Conservation (phyloP, 2,797 vertebrate genomes). For the Numenius phaeopus region DNA sequence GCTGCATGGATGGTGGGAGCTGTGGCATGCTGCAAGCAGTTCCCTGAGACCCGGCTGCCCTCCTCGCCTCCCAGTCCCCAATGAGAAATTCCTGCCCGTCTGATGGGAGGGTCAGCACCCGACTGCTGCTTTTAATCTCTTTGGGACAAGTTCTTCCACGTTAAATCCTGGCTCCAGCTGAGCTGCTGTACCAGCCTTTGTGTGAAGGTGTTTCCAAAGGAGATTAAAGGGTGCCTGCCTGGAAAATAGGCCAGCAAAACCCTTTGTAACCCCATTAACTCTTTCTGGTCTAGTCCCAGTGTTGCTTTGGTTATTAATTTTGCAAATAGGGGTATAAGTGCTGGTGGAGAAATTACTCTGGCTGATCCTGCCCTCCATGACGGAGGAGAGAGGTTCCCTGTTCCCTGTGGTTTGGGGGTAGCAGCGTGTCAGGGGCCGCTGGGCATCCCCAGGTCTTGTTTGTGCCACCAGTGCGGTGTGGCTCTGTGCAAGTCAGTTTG, state of each 20-base stretch:
- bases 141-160: slow-evolving; percentile 53
- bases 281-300: neutral
- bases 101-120: neutral
- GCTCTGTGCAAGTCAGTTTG: neutral
- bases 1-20: neutral
- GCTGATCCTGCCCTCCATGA: neutral
- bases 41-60: neutral
- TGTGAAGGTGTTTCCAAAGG: slow-evolving; percentile 72
- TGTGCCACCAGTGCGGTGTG: neutral
- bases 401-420: neutral
- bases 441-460: accelerated
- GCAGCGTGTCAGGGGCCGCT: neutral
- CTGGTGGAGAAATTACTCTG: accelerated
- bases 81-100: slow-evolving; percentile 16
- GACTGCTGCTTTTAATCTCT: slow-evolving; percentile 66
- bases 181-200: slow-evolving; percentile 73
- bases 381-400: neutral
- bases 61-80: neutral
- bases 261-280: slow-evolving; percentile 62
- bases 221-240: slow-evolving; percentile 73
- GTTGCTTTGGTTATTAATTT: neutral
- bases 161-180: slow-evolving; percentile 76
- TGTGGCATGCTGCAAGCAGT: neutral
- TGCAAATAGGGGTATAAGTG: accelerated
- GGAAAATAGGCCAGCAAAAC: slow-evolving; percentile 70